These are phyloP conservation scores for Diaperis boleti DNA, from an alignment of 2,888 invertebrate species.

Conservation along the genomic window DNA sequence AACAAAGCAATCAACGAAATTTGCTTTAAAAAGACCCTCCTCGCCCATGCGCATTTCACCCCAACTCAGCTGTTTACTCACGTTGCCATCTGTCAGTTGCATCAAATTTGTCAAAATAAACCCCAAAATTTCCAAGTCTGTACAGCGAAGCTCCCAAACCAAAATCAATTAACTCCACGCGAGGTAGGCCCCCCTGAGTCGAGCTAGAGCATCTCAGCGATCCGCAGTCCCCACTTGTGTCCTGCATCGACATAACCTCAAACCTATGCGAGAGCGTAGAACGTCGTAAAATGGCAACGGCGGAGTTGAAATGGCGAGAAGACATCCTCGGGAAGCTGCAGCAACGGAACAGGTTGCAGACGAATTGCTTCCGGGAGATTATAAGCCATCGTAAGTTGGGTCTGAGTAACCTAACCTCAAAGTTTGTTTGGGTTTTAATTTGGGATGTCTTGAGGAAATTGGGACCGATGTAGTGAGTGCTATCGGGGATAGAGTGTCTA, in stretches of 20 bases:
- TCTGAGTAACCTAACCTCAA: slow-evolving; percentile 39
- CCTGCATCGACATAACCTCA: neutral
- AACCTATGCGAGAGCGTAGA: slow-evolving; percentile 2
- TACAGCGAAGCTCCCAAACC: neutral
- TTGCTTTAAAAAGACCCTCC: too few species aligned
- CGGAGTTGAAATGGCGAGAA: slow-evolving; percentile 74
- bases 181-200: neutral
- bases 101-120: slow-evolving; percentile 34
- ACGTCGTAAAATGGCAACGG: slow-evolving; percentile 40
- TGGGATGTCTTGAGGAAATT: too few species aligned
- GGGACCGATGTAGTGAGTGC: too few species aligned
- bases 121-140: slow-evolving; percentile 18
- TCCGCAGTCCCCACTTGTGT: neutral
- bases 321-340: slow-evolving; percentile 78
- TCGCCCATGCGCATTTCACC: neutral
- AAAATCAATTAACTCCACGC: too few species aligned
- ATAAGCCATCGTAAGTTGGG: slow-evolving; percentile 84
- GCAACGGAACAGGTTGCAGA: slow-evolving; percentile 81
- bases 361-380: slow-evolving; percentile 81
- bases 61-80: slow-evolving; percentile 21
- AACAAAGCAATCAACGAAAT: too few species aligned
- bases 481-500: too few species aligned
- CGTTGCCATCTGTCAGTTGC: slow-evolving; percentile 30
- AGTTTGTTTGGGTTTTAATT: too few species aligned
- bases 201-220: neutral